These are phyloP conservation scores for Strongylocentrotus purpuratus DNA, from an alignment of 35 echinoderm and acorn worm genomes.

Conservation along the genomic window DNA sequence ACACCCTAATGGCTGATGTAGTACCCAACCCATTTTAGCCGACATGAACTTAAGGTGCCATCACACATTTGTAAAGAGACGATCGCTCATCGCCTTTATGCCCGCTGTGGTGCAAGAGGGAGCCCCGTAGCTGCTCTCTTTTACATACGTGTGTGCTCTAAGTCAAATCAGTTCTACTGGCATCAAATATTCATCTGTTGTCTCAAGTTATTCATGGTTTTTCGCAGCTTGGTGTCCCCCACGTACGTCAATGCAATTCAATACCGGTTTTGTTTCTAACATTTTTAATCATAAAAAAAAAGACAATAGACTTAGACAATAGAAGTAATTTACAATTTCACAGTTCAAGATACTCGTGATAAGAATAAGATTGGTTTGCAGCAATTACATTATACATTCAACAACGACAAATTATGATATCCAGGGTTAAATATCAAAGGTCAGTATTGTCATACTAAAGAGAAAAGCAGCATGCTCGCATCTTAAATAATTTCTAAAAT, in stretches of 20 bases:
- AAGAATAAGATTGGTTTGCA: no score
- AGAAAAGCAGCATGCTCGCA: no score
- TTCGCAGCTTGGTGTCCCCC: neutral
- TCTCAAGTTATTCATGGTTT: neutral
- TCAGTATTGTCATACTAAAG: no score
- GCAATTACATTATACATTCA: no score
- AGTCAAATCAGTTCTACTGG: neutral
- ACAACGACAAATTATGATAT: no score
- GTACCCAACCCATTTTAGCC: neutral
- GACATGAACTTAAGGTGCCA: constrained; percentile 1
- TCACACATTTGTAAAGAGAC: neutral
- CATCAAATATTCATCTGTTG: neutral
- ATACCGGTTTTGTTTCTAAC: neutral
- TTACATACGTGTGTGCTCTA: neutral
- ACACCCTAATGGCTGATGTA: neutral
- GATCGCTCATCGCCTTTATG: neutral
- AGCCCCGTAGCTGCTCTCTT: neutral
- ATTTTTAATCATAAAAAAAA: neutral
- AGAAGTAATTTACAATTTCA: neutral
- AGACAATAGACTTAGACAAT: neutral
- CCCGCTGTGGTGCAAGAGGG: neutral
- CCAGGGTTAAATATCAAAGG: no score
- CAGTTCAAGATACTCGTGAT: neutral
- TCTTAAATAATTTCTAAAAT: no score
- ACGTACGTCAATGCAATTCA: neutral